Conservation (phyloP, 1,140 invertebrate genomes). For the Eciton burchellii region DNA sequence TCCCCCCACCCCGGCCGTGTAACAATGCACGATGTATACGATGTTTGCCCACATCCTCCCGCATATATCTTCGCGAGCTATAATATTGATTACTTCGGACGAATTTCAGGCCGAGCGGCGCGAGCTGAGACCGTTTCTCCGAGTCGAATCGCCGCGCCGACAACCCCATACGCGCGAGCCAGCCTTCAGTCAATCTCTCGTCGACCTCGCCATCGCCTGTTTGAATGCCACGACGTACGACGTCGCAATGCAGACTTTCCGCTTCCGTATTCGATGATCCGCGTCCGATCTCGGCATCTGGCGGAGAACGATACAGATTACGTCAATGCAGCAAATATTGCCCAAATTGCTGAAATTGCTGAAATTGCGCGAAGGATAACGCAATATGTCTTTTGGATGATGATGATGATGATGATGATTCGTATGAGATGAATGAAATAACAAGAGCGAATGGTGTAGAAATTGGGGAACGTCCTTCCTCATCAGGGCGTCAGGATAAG, state of each 20-base stretch:
- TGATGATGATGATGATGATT: no score
- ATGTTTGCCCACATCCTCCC: slow-evolving; percentile 81
- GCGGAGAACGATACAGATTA: not conserved
- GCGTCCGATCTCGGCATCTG: slow-evolving; percentile 20
- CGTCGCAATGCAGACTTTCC: slow-evolving; percentile 77
- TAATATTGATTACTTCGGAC: slow-evolving; percentile 84
- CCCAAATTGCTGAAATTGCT: no score
- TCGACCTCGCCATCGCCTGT: slow-evolving; percentile 44
- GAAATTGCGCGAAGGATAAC: no score
- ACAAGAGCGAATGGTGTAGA: not conserved
- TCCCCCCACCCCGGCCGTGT: slow-evolving; percentile 67
- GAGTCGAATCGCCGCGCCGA: slow-evolving; percentile 32
- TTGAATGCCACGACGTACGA: slow-evolving; percentile 17
- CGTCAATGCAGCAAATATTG: no score
- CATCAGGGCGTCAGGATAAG: not conserved
- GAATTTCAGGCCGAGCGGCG: slow-evolving; percentile 75
- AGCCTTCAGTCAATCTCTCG: slow-evolving; percentile 65
- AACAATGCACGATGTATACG: slow-evolving; percentile 80
- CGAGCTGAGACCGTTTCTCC: slow-evolving; percentile 63
- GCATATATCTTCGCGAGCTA: slow-evolving; percentile 80
- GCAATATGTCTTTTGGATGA: no score
- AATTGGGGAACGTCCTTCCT: not conserved
- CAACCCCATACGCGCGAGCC: slow-evolving; percentile 44
- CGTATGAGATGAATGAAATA: no score
- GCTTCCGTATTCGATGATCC: slow-evolving; percentile 61